A percentile compares a stretch with the other conserved stretches of the same genome.
These are phyloP conservation scores for Steinernema khuongi DNA, from an alignment of 1,140 invertebrate genomes.

Conservation along the genomic window DNA sequence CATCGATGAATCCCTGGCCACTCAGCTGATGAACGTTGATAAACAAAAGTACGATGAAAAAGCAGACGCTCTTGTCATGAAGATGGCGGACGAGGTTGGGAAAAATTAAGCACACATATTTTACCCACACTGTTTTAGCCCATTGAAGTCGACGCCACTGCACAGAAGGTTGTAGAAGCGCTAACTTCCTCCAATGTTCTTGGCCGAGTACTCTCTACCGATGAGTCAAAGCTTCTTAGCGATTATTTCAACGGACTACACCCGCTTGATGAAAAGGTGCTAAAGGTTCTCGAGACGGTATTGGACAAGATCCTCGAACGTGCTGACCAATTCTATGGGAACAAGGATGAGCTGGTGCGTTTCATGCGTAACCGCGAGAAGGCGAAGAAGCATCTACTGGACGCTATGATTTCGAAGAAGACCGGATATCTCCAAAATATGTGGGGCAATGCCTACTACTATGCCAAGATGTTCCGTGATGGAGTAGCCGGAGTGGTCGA, in stretches of 20 bases:
- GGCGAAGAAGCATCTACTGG: background rate
- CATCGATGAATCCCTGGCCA: background rate
- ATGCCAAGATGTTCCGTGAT: background rate
- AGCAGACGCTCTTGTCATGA: background rate
- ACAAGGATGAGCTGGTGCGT: background rate
- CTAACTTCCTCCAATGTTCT: background rate
- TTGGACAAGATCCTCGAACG: background rate
- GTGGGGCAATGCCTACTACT: background rate
- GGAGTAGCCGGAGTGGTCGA: background rate
- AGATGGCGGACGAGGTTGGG: background rate
- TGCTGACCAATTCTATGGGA: background rate
- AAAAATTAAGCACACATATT: background rate
- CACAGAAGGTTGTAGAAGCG: background rate
- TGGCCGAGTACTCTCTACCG: background rate
- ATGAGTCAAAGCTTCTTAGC: background rate
- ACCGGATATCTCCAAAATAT: background rate
- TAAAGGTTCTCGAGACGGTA: background rate
- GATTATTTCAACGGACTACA: background rate
- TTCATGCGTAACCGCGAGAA: background rate
- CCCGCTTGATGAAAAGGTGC: background rate
- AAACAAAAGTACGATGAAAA: background rate
- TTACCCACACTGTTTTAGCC: background rate
- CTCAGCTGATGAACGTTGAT: background rate
- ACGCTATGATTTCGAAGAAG: background rate
- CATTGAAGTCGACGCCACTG: background rate